Evolutionary conservation across 2,888 invertebrate species (phyloP).

Genomic region (Trichacis sp.): DNA sequence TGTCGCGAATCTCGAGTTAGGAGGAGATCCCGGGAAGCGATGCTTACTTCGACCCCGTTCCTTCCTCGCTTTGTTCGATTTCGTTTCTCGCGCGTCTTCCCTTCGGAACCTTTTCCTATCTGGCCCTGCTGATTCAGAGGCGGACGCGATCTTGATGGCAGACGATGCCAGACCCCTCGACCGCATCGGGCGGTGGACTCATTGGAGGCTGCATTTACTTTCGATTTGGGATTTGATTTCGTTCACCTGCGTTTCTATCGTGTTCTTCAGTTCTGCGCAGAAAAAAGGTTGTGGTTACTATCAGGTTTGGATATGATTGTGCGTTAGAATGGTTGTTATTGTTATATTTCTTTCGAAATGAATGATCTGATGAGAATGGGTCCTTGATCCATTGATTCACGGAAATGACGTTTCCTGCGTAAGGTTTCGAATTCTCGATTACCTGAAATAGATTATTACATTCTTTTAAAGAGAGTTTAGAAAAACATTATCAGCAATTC

Average conservation of each 20-base stretch:
- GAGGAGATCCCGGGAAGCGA: slow-evolving; percentile 13
- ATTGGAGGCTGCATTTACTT: slow-evolving; percentile 96
- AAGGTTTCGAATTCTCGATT: no score
- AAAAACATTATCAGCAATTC: no score
- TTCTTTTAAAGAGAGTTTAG: no score
- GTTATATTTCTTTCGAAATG: no score
- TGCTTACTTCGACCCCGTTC: slow-evolving; percentile 23
- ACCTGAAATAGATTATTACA: no score
- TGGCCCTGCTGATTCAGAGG: slow-evolving; percentile 49
- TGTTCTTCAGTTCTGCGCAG: slow-evolving; percentile 94
- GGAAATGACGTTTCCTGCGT: no score
- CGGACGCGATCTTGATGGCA: slow-evolving; percentile 53
- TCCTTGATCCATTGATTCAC: no score
- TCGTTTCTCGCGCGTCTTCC: slow-evolving; percentile 33
- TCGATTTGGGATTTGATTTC: slow-evolving; percentile 96
- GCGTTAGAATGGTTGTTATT: no score
- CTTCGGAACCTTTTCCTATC: slow-evolving; percentile 19
- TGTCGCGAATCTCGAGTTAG: slow-evolving; percentile 12
- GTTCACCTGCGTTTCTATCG: slow-evolving; percentile 96
- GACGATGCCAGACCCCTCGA: slow-evolving; percentile 51
- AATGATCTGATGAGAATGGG: no score
- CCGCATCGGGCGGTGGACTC: slow-evolving; percentile 71
- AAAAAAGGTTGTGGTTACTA: neutral
- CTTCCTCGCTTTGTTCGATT: slow-evolving; percentile 3
- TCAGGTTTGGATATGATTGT: neutral